Percentiles rank a stretch among this genome's conserved stretches.
Evolutionary conservation across 2,888 invertebrate species (phyloP).

Genomic region (Conomelus anceps): DNA sequence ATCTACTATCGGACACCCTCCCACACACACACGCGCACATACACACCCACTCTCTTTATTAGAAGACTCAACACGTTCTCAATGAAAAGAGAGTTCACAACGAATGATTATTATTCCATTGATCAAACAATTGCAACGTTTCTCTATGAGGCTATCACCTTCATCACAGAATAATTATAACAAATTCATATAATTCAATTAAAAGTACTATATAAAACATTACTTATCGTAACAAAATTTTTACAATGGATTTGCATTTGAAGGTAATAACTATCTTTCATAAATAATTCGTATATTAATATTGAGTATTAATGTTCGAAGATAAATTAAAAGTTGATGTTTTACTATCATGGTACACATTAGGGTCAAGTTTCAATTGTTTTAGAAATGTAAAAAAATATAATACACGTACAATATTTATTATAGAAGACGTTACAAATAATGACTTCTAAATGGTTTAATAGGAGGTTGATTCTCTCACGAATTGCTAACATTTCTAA

Average conservation of each 20-base stretch:
- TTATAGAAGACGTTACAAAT: not conserved
- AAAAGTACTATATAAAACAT: not conserved
- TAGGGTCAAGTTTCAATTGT: not conserved
- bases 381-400: not conserved
- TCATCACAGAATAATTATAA: not conserved
- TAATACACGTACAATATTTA: not conserved
- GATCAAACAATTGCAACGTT: not conserved
- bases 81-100: not conserved
- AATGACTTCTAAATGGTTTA: not conserved
- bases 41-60: not conserved
- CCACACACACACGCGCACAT: not conserved
- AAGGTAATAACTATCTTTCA: not conserved
- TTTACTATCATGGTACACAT: not conserved
- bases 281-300: not conserved
- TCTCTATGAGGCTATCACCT: not conserved
- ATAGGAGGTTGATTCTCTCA: not conserved
- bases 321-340: not conserved
- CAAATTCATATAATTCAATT: not conserved
- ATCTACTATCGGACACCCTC: not conserved
- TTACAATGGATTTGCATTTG: not conserved
- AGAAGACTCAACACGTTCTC: not conserved
- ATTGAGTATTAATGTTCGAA: not conserved
- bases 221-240: not conserved
- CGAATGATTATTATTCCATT: not conserved
- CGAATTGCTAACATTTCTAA: not conserved